A percentile compares a stretch with the other conserved stretches of the same genome.
phyloP scores from a whole-genome alignment of 2,888 invertebrate genomes.

The Pegoplata infirma region DNA sequence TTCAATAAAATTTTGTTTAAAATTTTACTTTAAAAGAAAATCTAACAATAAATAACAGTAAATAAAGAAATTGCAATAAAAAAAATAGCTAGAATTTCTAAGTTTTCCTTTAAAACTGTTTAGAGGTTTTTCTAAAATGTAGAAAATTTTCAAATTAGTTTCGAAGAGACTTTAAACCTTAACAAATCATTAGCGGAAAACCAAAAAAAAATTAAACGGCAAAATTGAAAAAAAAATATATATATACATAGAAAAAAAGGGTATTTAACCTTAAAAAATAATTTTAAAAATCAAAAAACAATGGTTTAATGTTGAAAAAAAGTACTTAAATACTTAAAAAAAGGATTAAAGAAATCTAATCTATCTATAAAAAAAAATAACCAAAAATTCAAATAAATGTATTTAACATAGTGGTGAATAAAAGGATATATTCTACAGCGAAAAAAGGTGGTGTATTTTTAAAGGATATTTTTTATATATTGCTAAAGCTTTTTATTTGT shows the following conservation, averaged over 20 bases:
- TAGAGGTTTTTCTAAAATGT: constrained; percentile 6
- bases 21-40: constrained; percentile 18
- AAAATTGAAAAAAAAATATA: background rate
- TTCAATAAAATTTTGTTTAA: constrained; percentile 31
- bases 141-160: constrained; percentile 66
- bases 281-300: background rate
- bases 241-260: constrained; percentile 18
- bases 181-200: constrained; percentile 64
- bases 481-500: background rate
- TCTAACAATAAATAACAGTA: constrained; percentile 10
- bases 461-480: background rate
- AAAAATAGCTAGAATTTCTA: constrained; percentile 54
- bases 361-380: background rate
- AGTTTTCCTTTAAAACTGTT: constrained; percentile 46
- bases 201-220: constrained; percentile 19
- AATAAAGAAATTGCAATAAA: constrained; percentile 19
- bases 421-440: constrained; percentile 24
- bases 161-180: constrained; percentile 68
- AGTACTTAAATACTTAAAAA: background rate
- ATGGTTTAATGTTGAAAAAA: constrained; percentile 1
- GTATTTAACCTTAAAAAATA: background rate
- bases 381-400: background rate
- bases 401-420: constrained; percentile 16
- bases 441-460: constrained; percentile 35
- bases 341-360: constrained; percentile 31